Base-by-base conservation (phyloP, 2,797 vertebrate genomes). In the Gallinago solitaria region DNA sequence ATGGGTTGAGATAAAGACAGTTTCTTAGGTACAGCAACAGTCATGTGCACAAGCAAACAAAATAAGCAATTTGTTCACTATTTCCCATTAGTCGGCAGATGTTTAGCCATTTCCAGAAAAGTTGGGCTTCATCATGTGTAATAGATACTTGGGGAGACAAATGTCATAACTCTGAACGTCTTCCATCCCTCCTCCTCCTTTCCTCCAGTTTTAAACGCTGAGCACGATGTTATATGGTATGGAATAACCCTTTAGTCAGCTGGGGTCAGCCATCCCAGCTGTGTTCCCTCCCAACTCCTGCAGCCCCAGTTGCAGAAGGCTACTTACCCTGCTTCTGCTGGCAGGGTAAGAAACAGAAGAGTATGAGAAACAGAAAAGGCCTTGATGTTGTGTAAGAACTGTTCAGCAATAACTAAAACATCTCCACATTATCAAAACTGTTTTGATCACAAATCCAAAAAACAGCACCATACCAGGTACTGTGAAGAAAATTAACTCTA, bases 91-190 rank as follows among this genome's bases (percentile, higher is more conserved):
- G 47, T 25, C 61, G 21, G 47, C 28, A 67, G 47, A 28, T 14
- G 5, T 84, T 47, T 37, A 39, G 48, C 43, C n/a, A 4, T 28
- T 37, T 65, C 61, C 35, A 71, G 65, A 53, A 81, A 45, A 50
- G 33, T 4, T 0, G 6, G 27, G 32, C 43, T 83, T 50, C 61
- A 15, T 24, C 19, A 1, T 30, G 41, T 4, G 4, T 19, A 5
- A 6, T 2, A 85, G 32, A 32, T 14, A 11, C 30, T n/a, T 24
- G 18, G 32, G 32, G 48, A 54, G 20, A 47, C 4, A 70, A 81
- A 78, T 2, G 25, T 4, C 17, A 1, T 28, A 32, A 53, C 25
- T 69, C 21, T 0, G 4, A 53, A 32, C 2, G 2, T 47, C 51
- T 78, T 64, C 37, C 21, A 50, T 13, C 4, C 21, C 7, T 48